phyloP scores from a whole-genome alignment of 2,113 vertebrate genomes.

The Lampris megalopsis region DNA sequence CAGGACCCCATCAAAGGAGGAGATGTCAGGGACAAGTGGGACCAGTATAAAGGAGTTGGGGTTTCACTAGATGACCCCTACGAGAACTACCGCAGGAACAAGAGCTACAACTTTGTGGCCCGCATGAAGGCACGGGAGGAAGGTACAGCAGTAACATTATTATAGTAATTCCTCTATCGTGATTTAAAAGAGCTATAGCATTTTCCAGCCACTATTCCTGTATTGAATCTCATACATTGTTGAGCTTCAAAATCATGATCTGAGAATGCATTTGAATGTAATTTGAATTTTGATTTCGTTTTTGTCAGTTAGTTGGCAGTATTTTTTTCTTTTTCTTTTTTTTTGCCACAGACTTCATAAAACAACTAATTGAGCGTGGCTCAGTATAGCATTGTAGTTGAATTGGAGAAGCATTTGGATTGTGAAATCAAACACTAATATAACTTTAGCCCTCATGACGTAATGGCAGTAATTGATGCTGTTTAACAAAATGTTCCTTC shows the following conservation, averaged over 20 bases:
- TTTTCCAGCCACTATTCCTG: background rate
- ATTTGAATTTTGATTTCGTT: too few relatives aligned
- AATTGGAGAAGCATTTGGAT: too few relatives aligned
- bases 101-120: conserved; percentile 98
- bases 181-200: too few relatives aligned
- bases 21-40: conserved; percentile 96
- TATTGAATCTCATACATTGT: too few relatives aligned
- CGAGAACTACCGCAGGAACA: conserved; percentile 96
- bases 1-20: conserved; percentile 98
- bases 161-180: background rate
- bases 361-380: too few relatives aligned
- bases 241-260: too few relatives aligned
- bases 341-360: too few relatives aligned
- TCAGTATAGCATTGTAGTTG: too few relatives aligned
- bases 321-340: too few relatives aligned
- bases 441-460: background rate
- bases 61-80: conserved; percentile 96
- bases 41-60: conserved; percentile 98
- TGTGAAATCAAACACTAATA: background rate
- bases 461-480: too few relatives aligned
- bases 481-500: background rate
- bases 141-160: conserved; percentile 80
- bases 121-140: conserved; percentile 98
- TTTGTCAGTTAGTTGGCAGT: too few relatives aligned
- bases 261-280: too few relatives aligned